A percentile compares a stretch with the other conserved stretches of the same genome.
Conservation (phyloP, 2,113 vertebrate species). For the Limanda limanda region DNA sequence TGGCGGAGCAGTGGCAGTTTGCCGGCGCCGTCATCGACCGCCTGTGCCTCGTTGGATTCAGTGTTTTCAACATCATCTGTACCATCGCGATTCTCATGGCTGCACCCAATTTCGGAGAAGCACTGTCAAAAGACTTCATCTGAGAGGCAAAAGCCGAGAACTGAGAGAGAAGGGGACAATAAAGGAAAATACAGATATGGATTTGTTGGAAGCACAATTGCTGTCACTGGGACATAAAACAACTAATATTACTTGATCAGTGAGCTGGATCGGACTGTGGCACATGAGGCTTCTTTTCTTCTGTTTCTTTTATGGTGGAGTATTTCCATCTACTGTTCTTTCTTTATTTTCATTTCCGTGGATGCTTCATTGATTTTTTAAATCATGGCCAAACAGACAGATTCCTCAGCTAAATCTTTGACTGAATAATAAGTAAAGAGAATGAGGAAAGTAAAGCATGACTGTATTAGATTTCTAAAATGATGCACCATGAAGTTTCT, state of each 20-base stretch:
- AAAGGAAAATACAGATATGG: background rate
- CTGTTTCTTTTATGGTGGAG: background rate
- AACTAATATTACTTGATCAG: conserved; percentile 10
- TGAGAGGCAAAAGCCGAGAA: conserved; percentile 56
- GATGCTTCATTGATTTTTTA: background rate
- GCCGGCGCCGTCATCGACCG: conserved; percentile 85
- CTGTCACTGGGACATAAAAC: conserved; percentile 20
- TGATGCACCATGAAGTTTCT: background rate
- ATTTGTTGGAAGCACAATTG: conserved; percentile 61
- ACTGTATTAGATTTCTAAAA: conserved; percentile 11
- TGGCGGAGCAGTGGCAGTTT: conserved; percentile 85
- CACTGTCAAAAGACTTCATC: conserved; percentile 85
- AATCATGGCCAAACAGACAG: background rate
- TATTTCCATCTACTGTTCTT: conserved; percentile 2
- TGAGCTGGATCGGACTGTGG: background rate
- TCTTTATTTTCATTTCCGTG: background rate
- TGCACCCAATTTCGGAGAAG: conserved; percentile 85
- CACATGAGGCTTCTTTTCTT: background rate
- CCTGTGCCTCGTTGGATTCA: conserved; percentile 84
- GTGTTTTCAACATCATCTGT: conserved; percentile 86
- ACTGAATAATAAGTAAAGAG: background rate
- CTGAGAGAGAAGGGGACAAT: too few relatives aligned
- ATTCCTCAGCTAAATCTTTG: background rate
- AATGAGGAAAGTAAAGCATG: conserved; percentile 26
- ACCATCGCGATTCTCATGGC: conserved; percentile 88